A percentile compares a stretch with the other conserved stretches of the same genome.
phyloP scores from a whole-genome alignment of 2,797 vertebrate genomes.

The Poecilia gillii region DNA sequence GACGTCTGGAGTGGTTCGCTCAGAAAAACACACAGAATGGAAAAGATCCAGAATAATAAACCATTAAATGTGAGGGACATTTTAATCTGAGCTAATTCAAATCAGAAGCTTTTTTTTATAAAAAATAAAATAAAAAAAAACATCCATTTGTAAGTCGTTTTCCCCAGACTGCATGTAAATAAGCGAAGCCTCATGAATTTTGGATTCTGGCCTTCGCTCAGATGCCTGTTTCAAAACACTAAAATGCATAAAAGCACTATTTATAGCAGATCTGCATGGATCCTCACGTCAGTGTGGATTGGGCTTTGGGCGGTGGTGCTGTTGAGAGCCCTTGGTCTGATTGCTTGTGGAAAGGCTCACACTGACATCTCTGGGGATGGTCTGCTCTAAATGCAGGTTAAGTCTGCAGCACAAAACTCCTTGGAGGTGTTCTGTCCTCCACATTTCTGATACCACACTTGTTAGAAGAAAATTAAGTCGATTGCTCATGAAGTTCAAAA shows the following conservation, averaged over 20 bases:
- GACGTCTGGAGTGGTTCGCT: neutral
- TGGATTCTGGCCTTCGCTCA: constrained; percentile 13
- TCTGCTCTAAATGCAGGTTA: constrained; percentile 12
- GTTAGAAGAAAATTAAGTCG: neutral
- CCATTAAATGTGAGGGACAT: neutral
- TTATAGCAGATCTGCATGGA: constrained; percentile 32
- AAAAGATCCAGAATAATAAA: neutral
- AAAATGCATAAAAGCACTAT: constrained; percentile 19
- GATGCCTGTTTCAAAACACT: constrained; percentile 1
- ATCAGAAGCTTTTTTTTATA: neutral
- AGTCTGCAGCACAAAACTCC: constrained; percentile 7
- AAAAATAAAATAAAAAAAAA: constrained; percentile 14
- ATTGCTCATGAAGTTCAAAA: constrained; percentile 30
- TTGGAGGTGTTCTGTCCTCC: neutral
- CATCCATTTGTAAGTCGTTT: neutral
- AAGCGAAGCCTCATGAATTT: constrained; percentile 18
- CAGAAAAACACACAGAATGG: neutral
- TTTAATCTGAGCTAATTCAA: neutral
- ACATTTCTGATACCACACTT: neutral
- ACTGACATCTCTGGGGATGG: constrained; percentile 10
- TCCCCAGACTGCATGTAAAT: neutral
- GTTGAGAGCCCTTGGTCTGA: constrained; percentile 5
- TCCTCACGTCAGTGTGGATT: constrained; percentile 20
- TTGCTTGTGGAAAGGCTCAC: constrained; percentile 31
- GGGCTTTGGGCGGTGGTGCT: neutral